phyloP scores from a whole-genome alignment of 2,888 invertebrate genomes.

The Eupsilia transversa region DNA sequence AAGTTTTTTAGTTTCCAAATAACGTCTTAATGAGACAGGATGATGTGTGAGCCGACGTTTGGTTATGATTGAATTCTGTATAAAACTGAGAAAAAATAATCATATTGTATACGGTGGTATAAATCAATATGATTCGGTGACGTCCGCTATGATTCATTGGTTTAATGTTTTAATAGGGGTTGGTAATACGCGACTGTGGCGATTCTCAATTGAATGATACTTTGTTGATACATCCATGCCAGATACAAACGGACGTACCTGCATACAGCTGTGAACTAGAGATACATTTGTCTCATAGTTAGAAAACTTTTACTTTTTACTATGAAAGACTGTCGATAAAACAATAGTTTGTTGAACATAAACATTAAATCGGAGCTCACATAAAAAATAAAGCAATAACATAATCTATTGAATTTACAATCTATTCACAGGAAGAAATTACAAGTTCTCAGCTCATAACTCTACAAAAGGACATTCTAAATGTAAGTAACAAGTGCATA shows the following conservation, averaged over 20 bases:
- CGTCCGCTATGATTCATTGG: constrained; percentile 72
- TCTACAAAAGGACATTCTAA: constrained; percentile 44
- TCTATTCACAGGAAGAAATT: constrained; percentile 40
- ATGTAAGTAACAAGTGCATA: constrained; percentile 61
- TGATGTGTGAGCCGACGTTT: constrained; percentile 74
- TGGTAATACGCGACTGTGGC: constrained; percentile 31
- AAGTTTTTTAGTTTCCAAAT: constrained; percentile 74
- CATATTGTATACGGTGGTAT: constrained; percentile 63
- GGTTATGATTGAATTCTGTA: constrained; percentile 71
- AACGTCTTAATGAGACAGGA: constrained; percentile 81
- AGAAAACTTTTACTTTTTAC: too few species aligned
- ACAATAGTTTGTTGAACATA: constrained; percentile 6
- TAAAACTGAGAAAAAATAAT: constrained; percentile 68
- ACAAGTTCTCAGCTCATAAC: constrained; percentile 51
- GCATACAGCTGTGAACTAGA: not conserved
- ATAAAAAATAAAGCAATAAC: constrained; percentile 11
- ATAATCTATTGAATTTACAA: constrained; percentile 27
- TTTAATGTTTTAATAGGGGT: constrained; percentile 58
- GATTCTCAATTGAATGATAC: constrained; percentile 26
- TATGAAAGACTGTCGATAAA: not conserved
- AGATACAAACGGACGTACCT: not conserved
- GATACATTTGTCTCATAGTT: too few species aligned
- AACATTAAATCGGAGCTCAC: not conserved
- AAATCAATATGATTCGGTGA: constrained; percentile 72
- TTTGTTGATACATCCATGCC: constrained; percentile 4